Evolutionary conservation across 2,113 vertebrate species (phyloP).

Genomic region (Hippocampus barbouri): DNA sequence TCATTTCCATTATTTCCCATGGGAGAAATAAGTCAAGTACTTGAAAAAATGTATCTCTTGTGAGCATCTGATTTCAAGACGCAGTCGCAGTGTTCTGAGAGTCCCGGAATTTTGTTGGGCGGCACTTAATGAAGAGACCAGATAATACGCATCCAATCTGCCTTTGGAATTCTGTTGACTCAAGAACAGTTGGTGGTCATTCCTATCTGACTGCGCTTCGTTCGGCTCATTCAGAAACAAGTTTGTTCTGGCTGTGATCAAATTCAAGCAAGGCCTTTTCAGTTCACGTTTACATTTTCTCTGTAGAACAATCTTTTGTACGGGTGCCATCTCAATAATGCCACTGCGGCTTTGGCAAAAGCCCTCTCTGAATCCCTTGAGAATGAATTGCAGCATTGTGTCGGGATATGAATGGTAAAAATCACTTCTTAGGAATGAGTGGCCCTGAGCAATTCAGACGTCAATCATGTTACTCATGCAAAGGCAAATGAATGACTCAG

Average conservation of each 20-base stretch:
- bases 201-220: background rate
- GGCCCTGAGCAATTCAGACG: conserved; percentile 64
- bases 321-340: conserved; percentile 42
- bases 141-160: background rate
- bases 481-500: conserved; percentile 54
- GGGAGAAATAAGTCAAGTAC: background rate
- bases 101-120: background rate
- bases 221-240: conserved; percentile 14
- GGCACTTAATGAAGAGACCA: background rate
- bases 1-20: background rate
- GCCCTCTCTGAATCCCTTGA: conserved; percentile 21
- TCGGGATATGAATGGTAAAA: conserved; percentile 47
- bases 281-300: conserved; percentile 38
- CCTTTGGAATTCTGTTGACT: background rate
- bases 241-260: conserved; percentile 22
- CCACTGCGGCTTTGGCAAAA: conserved; percentile 38
- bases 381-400: conserved; percentile 64
- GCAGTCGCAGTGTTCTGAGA: background rate
- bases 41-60: too few species aligned
- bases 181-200: background rate
- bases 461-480: conserved; percentile 48
- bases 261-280: conserved; percentile 29
- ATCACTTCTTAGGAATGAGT: conserved; percentile 66
- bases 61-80: background rate
- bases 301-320: conserved; percentile 47